Base-by-base conservation (phyloP, 1,140 invertebrate species). In the Octopus sinensis region DNA sequence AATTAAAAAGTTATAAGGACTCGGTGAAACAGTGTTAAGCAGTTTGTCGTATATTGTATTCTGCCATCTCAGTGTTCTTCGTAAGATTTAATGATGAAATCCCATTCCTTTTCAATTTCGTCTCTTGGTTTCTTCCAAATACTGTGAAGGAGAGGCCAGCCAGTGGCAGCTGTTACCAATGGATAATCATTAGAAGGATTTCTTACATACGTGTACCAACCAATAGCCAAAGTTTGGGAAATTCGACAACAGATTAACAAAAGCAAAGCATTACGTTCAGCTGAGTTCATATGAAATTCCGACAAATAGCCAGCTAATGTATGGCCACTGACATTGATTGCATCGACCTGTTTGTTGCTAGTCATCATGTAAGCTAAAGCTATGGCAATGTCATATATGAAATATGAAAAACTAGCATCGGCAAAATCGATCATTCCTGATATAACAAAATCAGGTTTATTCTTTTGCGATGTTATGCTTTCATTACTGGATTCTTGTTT, bases 381-480 rank as follows among this genome's bases (percentile, higher is more conserved):
- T 79, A 97, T 94, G n/a, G 95, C 95, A 62, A 97, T 85, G 86
- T 98, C 96, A 89, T 96, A 97, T 30, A 97, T 88, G 54, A 93
- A 92, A 86, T 93, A 95, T 0, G 93, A 93, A 79, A 92, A 90
- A 68, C 95, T 94, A 2, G 93, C 92, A 89, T 97, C 96, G 0
- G 94, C 94, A 88, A 96, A 96, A 91, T 98, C 96, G 10, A 98
- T 93, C 53, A 97, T 90, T 0, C 93, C 94, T 43, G 90, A 80
- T 13, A 91, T 82, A 53, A 87, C 83, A 84, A 88, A 86, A 43
- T 85, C 77, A n/a, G 43, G 10, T 52, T 53, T 85, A n/a, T 54
- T 73, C 5, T 76, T 76, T 71, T 13, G 17, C 30, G 68, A 71
- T 71, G 68, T 71, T 5, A 23, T 71, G 12, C 13, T n/a, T 23